Conservation (phyloP, 2,113 vertebrate species). For the Sapayoa aenigma region DNA sequence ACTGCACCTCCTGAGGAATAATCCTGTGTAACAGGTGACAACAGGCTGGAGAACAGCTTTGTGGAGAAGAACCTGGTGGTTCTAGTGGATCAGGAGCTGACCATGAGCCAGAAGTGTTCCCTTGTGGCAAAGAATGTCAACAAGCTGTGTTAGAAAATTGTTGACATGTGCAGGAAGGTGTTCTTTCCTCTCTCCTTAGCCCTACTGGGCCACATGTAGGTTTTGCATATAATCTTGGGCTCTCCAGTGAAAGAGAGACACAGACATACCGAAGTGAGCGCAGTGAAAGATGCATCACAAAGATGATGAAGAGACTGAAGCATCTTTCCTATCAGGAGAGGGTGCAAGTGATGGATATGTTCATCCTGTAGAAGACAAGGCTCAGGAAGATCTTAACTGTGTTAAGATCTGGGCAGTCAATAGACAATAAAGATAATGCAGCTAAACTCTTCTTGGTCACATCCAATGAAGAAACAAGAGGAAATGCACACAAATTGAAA, state of each 20-base stretch:
- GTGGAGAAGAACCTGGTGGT: not conserved
- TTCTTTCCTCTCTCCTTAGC: not conserved
- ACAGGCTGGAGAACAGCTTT: not conserved
- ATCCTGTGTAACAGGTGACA: not conserved
- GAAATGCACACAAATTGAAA: not conserved
- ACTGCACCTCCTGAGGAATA: not conserved
- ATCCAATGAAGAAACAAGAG: not conserved
- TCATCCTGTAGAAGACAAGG: not conserved
- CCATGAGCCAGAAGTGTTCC: not conserved
- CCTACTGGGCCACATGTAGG: not conserved
- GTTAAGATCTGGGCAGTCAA: not conserved
- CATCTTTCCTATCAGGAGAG: not conserved
- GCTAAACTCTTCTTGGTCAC: not conserved
- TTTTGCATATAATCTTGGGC: not conserved
- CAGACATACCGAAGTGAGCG: not conserved
- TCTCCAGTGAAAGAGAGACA: not conserved
- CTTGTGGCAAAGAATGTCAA: not conserved
- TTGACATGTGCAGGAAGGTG: not conserved
- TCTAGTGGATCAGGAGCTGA: not conserved
- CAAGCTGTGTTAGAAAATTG: not conserved
- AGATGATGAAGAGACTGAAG: not conserved
- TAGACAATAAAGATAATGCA: not conserved
- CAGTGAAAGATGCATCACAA: not conserved
- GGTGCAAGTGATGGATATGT: not conserved
- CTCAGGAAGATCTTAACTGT: not conserved